phyloP scores from a whole-genome alignment of 2,888 invertebrate species.

The Oxystoma pomonae region DNA sequence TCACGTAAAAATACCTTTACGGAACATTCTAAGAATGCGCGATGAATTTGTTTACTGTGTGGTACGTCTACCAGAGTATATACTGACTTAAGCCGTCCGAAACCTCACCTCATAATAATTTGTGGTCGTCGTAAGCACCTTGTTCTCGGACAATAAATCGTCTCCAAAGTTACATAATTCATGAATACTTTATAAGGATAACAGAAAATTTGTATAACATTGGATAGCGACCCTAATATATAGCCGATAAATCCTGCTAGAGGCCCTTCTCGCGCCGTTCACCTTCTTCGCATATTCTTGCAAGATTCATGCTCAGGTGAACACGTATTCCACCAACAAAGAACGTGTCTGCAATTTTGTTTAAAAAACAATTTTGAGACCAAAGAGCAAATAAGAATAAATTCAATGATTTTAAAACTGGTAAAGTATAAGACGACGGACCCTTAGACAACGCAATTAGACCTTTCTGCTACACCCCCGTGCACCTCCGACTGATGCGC shows the following conservation, averaged over 20 bases:
- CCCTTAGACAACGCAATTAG: no score
- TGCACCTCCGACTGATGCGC: no score
- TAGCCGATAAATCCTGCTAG: constrained; percentile 31
- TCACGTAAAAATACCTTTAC: no score
- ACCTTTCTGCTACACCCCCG: no score
- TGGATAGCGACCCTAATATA: constrained; percentile 27
- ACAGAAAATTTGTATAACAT: constrained; percentile 29
- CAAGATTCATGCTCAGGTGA: constrained; percentile 36
- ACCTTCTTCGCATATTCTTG: constrained; percentile 29
- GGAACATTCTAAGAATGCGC: no score
- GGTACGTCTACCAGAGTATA: no score
- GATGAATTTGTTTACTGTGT: no score
- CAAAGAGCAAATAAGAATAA: no score
- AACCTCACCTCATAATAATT: background rate
- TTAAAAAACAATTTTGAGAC: no score
- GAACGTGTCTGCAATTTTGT: no score
- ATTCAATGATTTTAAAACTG: no score
- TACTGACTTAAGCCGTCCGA: background rate
- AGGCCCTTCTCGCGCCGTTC: constrained; percentile 13
- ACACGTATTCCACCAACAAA: constrained; percentile 31
- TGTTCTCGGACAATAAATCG: constrained; percentile 16
- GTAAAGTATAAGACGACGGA: no score
- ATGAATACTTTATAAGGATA: constrained; percentile 24
- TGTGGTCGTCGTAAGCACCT: background rate
- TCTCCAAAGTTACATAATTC: constrained; percentile 22